Conservation (phyloP, 1,140 invertebrate species). For the Nymphalis io region DNA sequence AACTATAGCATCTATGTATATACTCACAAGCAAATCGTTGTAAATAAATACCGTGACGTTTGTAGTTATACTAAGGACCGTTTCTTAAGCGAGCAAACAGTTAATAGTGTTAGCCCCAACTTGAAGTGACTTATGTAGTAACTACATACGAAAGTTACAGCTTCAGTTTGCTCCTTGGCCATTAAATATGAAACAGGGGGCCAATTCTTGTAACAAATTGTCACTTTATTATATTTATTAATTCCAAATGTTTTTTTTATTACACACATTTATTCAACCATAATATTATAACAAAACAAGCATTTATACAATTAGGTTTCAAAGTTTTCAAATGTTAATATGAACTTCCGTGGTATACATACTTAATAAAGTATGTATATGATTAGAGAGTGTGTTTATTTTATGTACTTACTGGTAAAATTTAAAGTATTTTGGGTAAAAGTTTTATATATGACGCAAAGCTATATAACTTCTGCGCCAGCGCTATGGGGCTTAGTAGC, state of each 20-base stretch:
- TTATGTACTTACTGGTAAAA: too few species aligned
- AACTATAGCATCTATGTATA: too few species aligned
- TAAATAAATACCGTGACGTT: neutral
- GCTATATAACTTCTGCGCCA: neutral
- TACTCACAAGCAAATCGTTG: too few species aligned
- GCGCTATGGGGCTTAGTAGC: constrained; percentile 6
- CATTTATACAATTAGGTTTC: too few species aligned
- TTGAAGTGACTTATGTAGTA: neutral
- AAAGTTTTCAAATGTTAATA: too few species aligned
- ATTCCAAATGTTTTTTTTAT: too few species aligned
- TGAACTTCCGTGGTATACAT: too few species aligned
- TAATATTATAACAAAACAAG: too few species aligned
- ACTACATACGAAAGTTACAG: neutral
- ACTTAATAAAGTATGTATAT: too few species aligned
- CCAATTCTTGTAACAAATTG: too few species aligned
- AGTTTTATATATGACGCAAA: neutral
- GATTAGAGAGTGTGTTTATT: too few species aligned
- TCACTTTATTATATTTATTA: neutral
- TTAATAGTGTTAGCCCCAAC: constrained; percentile 8
- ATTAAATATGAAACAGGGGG: neutral
- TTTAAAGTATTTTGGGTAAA: neutral
- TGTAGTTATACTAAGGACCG: neutral
- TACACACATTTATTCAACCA: too few species aligned
- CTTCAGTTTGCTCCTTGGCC: neutral
- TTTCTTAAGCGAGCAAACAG: neutral